These are phyloP conservation scores for Meteorus colon DNA, from an alignment of 2,888 invertebrate species.

Conservation along the genomic window DNA sequence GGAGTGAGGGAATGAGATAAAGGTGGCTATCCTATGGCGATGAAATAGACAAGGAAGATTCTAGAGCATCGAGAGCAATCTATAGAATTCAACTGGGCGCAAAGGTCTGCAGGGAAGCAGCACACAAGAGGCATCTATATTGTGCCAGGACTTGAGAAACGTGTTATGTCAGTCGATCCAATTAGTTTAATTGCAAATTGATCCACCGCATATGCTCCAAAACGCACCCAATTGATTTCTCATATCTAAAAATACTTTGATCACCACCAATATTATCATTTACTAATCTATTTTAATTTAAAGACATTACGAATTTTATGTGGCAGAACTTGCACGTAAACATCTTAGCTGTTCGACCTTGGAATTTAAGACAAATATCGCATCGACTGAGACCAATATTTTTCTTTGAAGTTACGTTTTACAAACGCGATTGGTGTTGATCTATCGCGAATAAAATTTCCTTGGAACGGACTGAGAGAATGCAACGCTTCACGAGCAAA, in stretches of 20 bases:
- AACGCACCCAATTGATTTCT: not conserved
- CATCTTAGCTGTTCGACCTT: not conserved
- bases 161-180: conserved; percentile 42
- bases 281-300: not conserved
- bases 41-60: not conserved
- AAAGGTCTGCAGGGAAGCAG: conserved; percentile 7
- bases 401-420: not conserved
- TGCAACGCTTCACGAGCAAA: conserved; percentile 10
- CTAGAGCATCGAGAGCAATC: not conserved
- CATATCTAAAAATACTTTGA: not conserved
- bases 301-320: not conserved
- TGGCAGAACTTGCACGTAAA: not conserved
- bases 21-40: not conserved
- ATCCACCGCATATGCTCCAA: conserved; percentile 35
- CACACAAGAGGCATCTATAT: not conserved
- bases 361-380: not conserved
- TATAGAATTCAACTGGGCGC: conserved; percentile 4
- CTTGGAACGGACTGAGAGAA: not conserved
- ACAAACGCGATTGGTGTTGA: not conserved
- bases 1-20: not conserved
- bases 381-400: not conserved
- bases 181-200: conserved; percentile 51
- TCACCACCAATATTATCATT: not conserved
- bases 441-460: not conserved
- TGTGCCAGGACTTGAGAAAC: conserved; percentile 18